phyloP scores from a whole-genome alignment of 2,113 vertebrate genomes.

The Mobula birostris region DNA sequence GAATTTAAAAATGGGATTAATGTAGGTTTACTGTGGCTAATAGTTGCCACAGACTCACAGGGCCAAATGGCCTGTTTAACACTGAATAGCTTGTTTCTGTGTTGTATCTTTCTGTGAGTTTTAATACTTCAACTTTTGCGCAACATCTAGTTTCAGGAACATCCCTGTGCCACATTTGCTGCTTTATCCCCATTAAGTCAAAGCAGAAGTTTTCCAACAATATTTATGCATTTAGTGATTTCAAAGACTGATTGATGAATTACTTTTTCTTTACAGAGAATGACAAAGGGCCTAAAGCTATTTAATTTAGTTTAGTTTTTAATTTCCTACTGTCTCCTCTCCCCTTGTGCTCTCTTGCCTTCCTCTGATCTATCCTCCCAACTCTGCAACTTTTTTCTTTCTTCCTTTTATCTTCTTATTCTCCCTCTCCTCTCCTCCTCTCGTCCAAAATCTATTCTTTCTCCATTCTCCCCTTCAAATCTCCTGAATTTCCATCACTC shows the following conservation, averaged over 20 bases:
- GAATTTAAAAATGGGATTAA: too few species aligned
- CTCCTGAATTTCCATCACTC: too few species aligned
- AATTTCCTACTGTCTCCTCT: too few species aligned
- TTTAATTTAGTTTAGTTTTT: too few species aligned
- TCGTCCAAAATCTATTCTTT: neutral
- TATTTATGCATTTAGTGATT: neutral
- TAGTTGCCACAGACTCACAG: too few species aligned
- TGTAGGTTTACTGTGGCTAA: too few species aligned
- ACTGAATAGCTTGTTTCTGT: too few species aligned
- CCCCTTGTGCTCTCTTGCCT: neutral
- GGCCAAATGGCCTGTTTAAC: too few species aligned
- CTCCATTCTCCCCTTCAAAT: too few species aligned
- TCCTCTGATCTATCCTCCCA: too few species aligned
- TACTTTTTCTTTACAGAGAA: neutral
- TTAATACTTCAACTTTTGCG: too few species aligned
- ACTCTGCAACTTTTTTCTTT: neutral
- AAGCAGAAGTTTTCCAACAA: neutral
- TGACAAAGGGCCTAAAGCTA: neutral
- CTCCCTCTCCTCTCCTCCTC: neutral
- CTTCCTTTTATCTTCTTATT: neutral
- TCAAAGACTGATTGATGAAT: neutral
- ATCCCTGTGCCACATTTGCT: neutral
- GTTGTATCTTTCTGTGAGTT: too few species aligned
- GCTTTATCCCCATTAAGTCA: neutral
- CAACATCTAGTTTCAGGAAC: neutral